These are phyloP conservation scores for Bovichtus diacanthus DNA, from an alignment of 2,797 vertebrate genomes.

Conservation along the genomic window DNA sequence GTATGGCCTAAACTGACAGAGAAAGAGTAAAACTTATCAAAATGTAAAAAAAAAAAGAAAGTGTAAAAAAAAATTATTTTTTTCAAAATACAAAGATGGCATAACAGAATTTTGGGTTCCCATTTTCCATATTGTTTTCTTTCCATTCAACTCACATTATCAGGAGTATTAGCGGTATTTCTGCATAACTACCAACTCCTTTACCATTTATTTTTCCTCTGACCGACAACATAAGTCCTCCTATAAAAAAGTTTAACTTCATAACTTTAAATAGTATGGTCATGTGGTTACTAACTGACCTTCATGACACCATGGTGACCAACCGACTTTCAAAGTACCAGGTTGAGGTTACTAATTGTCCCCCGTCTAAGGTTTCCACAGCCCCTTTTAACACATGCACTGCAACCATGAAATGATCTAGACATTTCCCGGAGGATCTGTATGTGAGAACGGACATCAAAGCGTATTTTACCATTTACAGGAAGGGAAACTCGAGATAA, in stretches of 20 bases:
- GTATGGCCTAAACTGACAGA: neutral
- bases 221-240: neutral
- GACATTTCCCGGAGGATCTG: too few species aligned
- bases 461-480: too few species aligned
- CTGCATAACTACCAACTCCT: neutral
- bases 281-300: neutral
- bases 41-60: neutral
- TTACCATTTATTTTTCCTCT: neutral
- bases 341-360: neutral
- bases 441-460: too few species aligned
- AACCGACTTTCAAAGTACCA: neutral
- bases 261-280: neutral
- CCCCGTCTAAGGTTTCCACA: neutral
- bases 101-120: neutral
- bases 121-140: neutral
- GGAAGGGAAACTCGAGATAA: too few species aligned
- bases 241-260: neutral
- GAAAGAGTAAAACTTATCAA: neutral
- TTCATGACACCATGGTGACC: neutral
- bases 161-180: neutral
- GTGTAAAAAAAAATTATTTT: neutral
- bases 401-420: too few species aligned
- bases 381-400: too few species aligned
- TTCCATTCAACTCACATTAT: neutral
- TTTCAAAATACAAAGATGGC: neutral